Percentiles rank a stretch among this genome's conserved stretches.
These are phyloP conservation scores for Achatina immaculata DNA, from an alignment of 1,140 invertebrate genomes.

Conservation along the genomic window DNA sequence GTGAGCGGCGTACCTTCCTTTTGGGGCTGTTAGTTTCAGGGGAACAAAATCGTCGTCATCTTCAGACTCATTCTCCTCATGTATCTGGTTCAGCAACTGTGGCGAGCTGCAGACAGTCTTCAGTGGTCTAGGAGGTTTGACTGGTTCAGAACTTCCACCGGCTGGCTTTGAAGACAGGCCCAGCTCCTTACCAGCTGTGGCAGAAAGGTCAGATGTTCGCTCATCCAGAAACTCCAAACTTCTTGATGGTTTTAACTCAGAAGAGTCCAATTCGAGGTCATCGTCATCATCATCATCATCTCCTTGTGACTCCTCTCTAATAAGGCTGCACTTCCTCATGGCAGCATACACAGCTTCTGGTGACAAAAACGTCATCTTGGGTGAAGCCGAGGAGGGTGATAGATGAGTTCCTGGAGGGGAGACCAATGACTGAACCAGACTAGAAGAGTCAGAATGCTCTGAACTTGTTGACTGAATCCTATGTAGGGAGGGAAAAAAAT, in stretches of 20 bases:
- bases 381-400: constrained; percentile 42
- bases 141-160: constrained; percentile 9
- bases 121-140: constrained; percentile 66
- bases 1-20: constrained; percentile 31
- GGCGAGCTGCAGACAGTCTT: constrained; percentile 75
- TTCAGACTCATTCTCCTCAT: constrained; percentile 77
- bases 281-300: constrained; percentile 56
- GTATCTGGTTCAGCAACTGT: constrained; percentile 80
- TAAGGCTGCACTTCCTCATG: constrained; percentile 61
- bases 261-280: constrained; percentile 50
- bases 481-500: not conserved
- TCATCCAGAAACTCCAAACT: constrained; percentile 63
- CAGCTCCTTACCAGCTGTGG: constrained; percentile 50
- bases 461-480: constrained; percentile 25
- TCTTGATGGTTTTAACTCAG: constrained; percentile 54
- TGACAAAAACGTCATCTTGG: constrained; percentile 17
- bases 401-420: constrained; percentile 75
- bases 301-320: constrained; percentile 63
- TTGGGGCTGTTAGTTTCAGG: constrained; percentile 51
- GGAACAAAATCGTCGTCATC: constrained; percentile 61
- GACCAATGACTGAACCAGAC: constrained; percentile 73
- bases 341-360: constrained; percentile 6
- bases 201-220: constrained; percentile 47
- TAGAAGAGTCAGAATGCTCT: constrained; percentile 40
- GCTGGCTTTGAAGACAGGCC: constrained; percentile 3